Percentiles rank a stretch among this genome's conserved stretches.
phyloP scores from a whole-genome alignment of 2,888 invertebrate species.

The Phorcus lineatus region DNA sequence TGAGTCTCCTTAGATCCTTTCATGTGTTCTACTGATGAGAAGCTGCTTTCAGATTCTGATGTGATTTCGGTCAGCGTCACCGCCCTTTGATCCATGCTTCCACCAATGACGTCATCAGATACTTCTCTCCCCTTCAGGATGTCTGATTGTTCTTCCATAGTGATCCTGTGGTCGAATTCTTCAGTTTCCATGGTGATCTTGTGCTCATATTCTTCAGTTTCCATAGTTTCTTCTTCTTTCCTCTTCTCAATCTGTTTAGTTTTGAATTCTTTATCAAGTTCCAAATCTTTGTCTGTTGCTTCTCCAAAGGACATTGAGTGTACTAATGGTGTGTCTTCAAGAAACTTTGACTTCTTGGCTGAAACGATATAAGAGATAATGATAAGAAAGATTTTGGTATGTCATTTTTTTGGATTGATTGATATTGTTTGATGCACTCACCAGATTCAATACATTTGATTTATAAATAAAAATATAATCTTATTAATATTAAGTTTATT shows the following conservation, averaged over 20 bases:
- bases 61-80: neutral
- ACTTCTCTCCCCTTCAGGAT: neutral
- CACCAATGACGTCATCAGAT: neutral
- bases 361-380: neutral
- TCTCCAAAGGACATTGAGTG: constrained; percentile 46
- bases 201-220: constrained; percentile 12
- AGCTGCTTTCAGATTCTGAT: neutral
- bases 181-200: neutral
- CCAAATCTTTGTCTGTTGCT: neutral
- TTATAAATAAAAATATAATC: neutral
- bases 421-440: neutral
- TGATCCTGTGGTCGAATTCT: neutral
- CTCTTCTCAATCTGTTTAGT: neutral
- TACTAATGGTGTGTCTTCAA: constrained; percentile 40
- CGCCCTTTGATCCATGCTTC: too few species aligned
- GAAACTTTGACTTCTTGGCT: constrained; percentile 40
- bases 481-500: too few species aligned
- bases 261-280: constrained; percentile 12
- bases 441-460: neutral
- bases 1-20: neutral
- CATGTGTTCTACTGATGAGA: neutral
- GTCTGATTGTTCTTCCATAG: neutral
- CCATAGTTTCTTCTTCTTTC: neutral
- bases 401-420: neutral
- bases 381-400: neutral